Evolutionary conservation across 2,888 invertebrate species (phyloP), one percentile per base, ranked within the genome.

Genomic region (Gymnocheta viridis): DNA sequence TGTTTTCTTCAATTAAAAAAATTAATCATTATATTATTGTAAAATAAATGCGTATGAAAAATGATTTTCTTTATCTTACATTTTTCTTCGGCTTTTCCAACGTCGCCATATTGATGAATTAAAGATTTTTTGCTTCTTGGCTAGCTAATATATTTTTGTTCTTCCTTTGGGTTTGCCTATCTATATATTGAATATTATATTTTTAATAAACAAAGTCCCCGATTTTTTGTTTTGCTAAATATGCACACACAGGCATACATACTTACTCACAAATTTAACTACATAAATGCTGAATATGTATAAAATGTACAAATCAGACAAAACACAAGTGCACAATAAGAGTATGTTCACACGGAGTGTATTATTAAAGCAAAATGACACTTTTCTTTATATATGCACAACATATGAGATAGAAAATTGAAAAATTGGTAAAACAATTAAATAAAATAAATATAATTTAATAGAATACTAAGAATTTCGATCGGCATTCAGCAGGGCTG

Each of bases 11-110:
- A 56, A 44, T 56, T 29, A 41, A 56, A 12, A 56, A 67, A 64
- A 5, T 60, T 29, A 41, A n/a, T 41, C 14, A 5, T 12, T 22
- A 35, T 19, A 35, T 81, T 73, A 76, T 79, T 73, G 44, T 58
- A 38, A n/a, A 38, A 77, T 27, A 27, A 35, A 79, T 41, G 41
- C 41, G 44, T 72, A 79, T 64, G 49, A 66, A 38, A 29, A 35
- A 79, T 78, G 19, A 12, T 24, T 49, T 35, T 2, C 2, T 17
- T 4, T 38, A 22, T 24, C 84, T 86, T 88, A 91, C 92, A 87
- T 88, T 88, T 76, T 88, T 89, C 86, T 89, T 91, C 17, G 92
- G 90, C 80, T 89, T 91, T 17, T 89, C 89, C 85, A 92, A 87
- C 27, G 92, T 92, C 51, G 92, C 92, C 91, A 92, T 92, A 80